Base-by-base conservation (phyloP, 53 echinoderm and acorn worm genomes). In the Crossaster papposus region DNA sequence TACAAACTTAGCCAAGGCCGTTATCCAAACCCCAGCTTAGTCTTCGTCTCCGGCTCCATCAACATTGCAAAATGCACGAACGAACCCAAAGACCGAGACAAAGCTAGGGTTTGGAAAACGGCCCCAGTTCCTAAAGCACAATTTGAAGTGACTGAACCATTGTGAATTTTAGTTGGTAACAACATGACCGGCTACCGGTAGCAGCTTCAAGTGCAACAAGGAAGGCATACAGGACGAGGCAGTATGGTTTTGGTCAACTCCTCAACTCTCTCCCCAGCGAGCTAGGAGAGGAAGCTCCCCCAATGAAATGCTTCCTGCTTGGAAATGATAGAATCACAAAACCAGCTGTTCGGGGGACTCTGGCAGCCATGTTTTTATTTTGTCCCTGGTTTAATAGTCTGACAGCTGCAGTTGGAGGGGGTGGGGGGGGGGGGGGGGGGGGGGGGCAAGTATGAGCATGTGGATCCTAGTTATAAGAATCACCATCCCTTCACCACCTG, bases 231-330 rank as follows among this genome's bases (percentile, higher is more conserved):
- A 44, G 6, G 5, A 17, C 23, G 8, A 62, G 17, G 23, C 62
- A 62, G 62, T n/a, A n/a, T n/a, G n/a, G n/a, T 9, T n/a, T 26
- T 50, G n/a, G 33, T 55, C 54, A 26, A 23, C 31, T n/a, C 81
- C 62, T 32, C 36, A 30, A 13, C 1, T 18, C 15, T 81, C 79
- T 52, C 68, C 24, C 68, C 22, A 24, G 68, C 24, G 36, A n/a
- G 20, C 65, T 22, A 2, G 53, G 51, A 29, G 84, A 29, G 76
- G 76, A 87, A 87, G 87, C 77, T 58, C 14, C 33, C 77, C 32
- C 51, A 87, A 87, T 87, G 72, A 87, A 87, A 87, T 87, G 76
- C 51, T 87, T 87, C 87, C 87, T 87, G 87, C 75, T 63, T 62
- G 76, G 87, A 76, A 76, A 76, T 77, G 87, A 76, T 87, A 87